Conservation (phyloP, 2,797 vertebrate genomes). For the Gephyroberyx darwinii region DNA sequence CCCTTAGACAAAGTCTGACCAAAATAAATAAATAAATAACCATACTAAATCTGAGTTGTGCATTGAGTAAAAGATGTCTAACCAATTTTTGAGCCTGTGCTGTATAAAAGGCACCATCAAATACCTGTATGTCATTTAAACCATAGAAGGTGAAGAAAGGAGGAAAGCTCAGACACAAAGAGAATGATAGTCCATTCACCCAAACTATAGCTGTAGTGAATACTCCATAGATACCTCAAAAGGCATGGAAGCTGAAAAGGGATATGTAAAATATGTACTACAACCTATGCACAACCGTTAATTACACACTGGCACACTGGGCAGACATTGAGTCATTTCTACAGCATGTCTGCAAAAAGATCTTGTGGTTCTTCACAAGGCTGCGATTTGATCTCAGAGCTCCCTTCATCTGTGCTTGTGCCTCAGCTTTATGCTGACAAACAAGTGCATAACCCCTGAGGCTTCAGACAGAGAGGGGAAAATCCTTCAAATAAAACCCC, state of each 20-base stretch:
- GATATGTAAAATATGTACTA: constrained; percentile 73
- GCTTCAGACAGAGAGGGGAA: constrained; percentile 14
- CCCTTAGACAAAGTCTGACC: constrained; percentile 66
- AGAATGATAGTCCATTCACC: constrained; percentile 31
- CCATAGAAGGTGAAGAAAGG: constrained; percentile 20
- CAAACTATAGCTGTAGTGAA: constrained; percentile 22
- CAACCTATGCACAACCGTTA: constrained; percentile 73
- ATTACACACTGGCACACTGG: constrained; percentile 70
- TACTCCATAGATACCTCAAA: constrained; percentile 38
- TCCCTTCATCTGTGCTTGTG: constrained; percentile 60
- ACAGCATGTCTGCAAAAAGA: constrained; percentile 77
- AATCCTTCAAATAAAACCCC: constrained; percentile 41
- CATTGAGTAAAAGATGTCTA: constrained; percentile 49
- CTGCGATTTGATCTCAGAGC: constrained; percentile 74
- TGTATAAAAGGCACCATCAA: constrained; percentile 2
- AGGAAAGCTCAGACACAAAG: constrained; percentile 17
- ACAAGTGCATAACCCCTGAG: constrained; percentile 56
- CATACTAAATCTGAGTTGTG: constrained; percentile 58
- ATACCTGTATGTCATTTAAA: constrained; percentile 20
- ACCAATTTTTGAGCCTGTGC: constrained; percentile 16
- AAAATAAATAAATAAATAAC: constrained; percentile 72
- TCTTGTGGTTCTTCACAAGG: constrained; percentile 79
- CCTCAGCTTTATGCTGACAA: constrained; percentile 66
- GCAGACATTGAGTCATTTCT: constrained; percentile 76
- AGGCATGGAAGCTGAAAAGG: constrained; percentile 49